These are phyloP conservation scores for Squalus acanthias DNA, from an alignment of 2,797 vertebrate species.

Conservation along the genomic window DNA sequence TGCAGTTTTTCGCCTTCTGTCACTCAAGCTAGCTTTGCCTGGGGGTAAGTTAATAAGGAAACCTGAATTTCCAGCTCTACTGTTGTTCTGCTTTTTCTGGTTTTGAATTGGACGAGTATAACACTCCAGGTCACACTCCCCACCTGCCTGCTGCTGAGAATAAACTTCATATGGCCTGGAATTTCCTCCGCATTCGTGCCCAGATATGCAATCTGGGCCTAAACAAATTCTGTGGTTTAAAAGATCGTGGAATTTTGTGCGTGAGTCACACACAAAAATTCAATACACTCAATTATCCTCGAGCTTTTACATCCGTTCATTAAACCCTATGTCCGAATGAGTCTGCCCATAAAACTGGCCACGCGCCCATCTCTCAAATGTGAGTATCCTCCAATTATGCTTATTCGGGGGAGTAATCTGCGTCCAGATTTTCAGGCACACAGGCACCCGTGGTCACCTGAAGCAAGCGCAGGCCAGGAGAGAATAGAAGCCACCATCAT, in stretches of 20 bases:
- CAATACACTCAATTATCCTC: not conserved
- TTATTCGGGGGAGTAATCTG: not conserved
- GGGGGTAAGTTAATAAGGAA: not conserved
- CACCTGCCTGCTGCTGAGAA: not conserved
- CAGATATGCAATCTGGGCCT: not conserved
- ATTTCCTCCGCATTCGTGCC: not conserved
- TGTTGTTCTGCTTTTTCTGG: not conserved
- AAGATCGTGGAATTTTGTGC: not conserved
- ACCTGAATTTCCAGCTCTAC: not conserved
- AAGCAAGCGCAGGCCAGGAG: not conserved
- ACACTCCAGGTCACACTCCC: not conserved
- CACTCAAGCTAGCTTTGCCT: not conserved
- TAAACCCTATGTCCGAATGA: not conserved
- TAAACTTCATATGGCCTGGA: not conserved
- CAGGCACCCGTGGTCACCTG: not conserved
- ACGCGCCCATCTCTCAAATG: not conserved
- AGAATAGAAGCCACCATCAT: not conserved
- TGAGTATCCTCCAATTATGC: too few species aligned
- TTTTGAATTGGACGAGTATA: not conserved
- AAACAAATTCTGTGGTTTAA: not conserved
- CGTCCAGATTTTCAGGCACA: not conserved
- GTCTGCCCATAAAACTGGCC: too few species aligned
- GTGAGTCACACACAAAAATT: not conserved
- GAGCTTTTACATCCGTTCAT: not conserved
- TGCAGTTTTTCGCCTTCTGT: not conserved